Evolutionary conservation across 1,140 invertebrate genomes (phyloP), one percentile per base, ranked within the genome.

Genomic region (Anadara kagoshimensis): DNA sequence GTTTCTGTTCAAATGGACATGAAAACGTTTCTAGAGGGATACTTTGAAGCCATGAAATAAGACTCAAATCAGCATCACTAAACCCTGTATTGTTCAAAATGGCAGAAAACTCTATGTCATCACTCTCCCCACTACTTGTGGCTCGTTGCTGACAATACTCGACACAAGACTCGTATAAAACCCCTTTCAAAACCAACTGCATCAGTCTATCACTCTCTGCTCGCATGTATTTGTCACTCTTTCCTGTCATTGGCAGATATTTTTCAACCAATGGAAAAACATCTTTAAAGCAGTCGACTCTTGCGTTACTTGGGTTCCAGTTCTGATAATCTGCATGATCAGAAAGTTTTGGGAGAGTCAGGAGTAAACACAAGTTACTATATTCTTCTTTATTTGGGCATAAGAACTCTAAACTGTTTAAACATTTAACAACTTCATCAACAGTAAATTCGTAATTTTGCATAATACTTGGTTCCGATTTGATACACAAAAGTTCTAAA

Each of bases 81-180:
- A 91, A 86, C 29, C 85, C 85, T 45, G 78, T 79, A 67, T 86
- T 84, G 74, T 73, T 82, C 3, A 88, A 75, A 20, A 87, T 44
- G 16, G 79, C 49, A 11, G 84, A 70, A 63, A 85, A 82, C 36
- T 78, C 76, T n/a, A 88, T 66, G 36, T 77, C 68, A 54, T 76
- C 70, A 65, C 76, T 76, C 24, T 81, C 78, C 53, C 53, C 69
- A 66, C 69, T 68, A 49, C 68, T 81, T 49, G 90, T 95, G 1
- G 97, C 97, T 90, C 96, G 95, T 10, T 94, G 93, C 90, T 98
- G 96, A 83, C 97, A 99, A 89, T 94, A 98, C 87, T 97, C 96
- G 0, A 99, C 96, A 89, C 97, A 98, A 0, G 95, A 95, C 90
- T 99, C 97, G 88, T 98, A 99, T 43, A 99, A 90, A 64, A 98